Percentiles rank a stretch among this genome's conserved stretches.
phyloP scores from a whole-genome alignment of 2,113 vertebrate species.

The Chloropsis hardwickii region DNA sequence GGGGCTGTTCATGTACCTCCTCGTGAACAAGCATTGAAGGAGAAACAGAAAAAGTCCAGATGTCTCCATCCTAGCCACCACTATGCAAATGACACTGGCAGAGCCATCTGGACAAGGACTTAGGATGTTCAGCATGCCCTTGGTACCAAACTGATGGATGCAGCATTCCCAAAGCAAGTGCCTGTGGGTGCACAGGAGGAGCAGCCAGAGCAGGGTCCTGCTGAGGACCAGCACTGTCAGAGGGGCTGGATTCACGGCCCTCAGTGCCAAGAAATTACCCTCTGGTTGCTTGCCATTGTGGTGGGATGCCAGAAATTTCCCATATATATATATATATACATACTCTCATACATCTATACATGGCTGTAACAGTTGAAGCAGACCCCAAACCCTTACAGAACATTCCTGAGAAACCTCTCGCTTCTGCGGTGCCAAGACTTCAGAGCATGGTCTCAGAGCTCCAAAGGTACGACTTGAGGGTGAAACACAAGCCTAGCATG shows the following conservation, averaged over 20 bases:
- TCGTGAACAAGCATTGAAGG: not conserved
- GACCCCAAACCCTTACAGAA: not conserved
- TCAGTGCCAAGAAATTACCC: not conserved
- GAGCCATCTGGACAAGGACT: not conserved
- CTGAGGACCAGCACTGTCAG: not conserved
- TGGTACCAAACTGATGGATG: not conserved
- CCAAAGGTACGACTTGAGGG: constrained; percentile 22
- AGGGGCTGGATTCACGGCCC: not conserved
- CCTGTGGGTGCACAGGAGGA: not conserved
- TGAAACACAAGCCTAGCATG: constrained; percentile 44
- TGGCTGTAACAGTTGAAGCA: constrained; percentile 5
- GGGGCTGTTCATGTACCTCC: not conserved
- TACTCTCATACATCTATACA: not conserved
- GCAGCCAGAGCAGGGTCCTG: not conserved
- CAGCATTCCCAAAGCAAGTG: not conserved
- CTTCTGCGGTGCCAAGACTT: constrained; percentile 23
- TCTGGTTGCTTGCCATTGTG: not conserved
- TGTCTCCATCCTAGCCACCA: not conserved
- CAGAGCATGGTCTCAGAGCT: not conserved
- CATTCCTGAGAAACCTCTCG: constrained; percentile 26
- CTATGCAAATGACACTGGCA: not conserved
- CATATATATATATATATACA: not conserved
- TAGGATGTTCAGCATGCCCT: not conserved
- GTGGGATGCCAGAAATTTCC: not conserved
- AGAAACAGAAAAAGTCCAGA: not conserved